Conservation (phyloP, 2,797 vertebrate species). For the Varecia variegata region DNA sequence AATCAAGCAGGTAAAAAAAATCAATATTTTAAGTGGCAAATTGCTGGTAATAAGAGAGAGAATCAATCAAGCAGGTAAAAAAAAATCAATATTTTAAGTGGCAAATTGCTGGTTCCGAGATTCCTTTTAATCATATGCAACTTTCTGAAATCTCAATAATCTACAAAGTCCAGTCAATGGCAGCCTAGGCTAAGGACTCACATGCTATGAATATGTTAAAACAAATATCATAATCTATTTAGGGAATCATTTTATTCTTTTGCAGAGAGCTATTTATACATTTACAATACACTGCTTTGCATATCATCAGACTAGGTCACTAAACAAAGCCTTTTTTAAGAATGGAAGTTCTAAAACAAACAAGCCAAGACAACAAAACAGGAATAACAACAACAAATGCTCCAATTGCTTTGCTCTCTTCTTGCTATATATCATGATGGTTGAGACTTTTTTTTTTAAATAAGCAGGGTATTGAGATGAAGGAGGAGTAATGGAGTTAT, state of each 20-base stretch:
- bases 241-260: background rate
- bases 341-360: slow-evolving; percentile 9
- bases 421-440: background rate
- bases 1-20: slow-evolving; percentile 17
- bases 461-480: background rate
- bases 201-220: background rate
- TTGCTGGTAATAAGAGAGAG: background rate
- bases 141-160: background rate
- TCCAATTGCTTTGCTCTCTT: background rate
- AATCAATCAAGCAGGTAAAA: slow-evolving; percentile 26
- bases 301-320: background rate
- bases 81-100: background rate
- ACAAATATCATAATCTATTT: background rate
- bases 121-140: background rate
- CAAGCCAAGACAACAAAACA: background rate
- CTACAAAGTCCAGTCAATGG: background rate
- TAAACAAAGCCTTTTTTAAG: background rate
- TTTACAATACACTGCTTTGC: background rate
- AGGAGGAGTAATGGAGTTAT: background rate
- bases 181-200: background rate
- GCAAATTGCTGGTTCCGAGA: background rate
- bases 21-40: background rate
- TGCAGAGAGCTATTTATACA: background rate
- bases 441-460: background rate
- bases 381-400: background rate